Evolutionary conservation across 1,140 invertebrate genomes (phyloP).

Genomic region (Pogonomyrmex barbatus): DNA sequence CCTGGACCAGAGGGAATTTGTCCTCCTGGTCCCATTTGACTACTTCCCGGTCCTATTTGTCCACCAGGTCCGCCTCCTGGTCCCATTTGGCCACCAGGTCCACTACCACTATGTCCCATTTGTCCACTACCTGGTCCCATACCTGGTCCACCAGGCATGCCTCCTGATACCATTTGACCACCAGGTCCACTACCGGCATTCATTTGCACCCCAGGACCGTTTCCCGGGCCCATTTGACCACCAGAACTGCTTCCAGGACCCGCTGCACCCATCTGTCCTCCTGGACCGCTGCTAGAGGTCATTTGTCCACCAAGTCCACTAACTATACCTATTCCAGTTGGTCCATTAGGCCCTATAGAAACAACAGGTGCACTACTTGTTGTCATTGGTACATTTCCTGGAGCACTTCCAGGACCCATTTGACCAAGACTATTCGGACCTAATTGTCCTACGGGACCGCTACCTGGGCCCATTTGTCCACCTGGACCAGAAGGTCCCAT

Average conservation of each 20-base stretch:
- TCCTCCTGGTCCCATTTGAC: conserved; percentile 69
- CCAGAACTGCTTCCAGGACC: conserved; percentile 63
- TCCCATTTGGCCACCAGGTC: conserved; percentile 71
- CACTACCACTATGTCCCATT: conserved; percentile 67
- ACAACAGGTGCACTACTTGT: conserved; percentile 59
- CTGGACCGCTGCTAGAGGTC: conserved; percentile 60
- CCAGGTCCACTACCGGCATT: conserved; percentile 64
- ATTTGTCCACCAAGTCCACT: conserved; percentile 66
- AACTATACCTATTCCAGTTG: conserved; percentile 62
- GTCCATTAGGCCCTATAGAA: conserved; percentile 66
- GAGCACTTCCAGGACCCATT: conserved; percentile 69
- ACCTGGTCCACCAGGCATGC: conserved; percentile 53
- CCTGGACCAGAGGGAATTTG: conserved; percentile 66
- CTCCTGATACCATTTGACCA: conserved; percentile 59
- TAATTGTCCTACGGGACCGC: conserved; percentile 63
- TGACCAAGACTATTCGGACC: conserved; percentile 66
- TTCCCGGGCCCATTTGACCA: conserved; percentile 67
- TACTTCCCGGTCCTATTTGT: conserved; percentile 66
- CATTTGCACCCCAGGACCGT: conserved; percentile 66
- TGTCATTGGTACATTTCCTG: conserved; percentile 63
- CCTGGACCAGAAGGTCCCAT: conserved; percentile 56
- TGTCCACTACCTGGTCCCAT: conserved; percentile 68
- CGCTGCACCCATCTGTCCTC: conserved; percentile 58
- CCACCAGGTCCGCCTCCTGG: conserved; percentile 69
- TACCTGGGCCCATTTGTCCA: conserved; percentile 69